Conservation (phyloP, 2,113 vertebrate species). For the Cairina moschata region DNA sequence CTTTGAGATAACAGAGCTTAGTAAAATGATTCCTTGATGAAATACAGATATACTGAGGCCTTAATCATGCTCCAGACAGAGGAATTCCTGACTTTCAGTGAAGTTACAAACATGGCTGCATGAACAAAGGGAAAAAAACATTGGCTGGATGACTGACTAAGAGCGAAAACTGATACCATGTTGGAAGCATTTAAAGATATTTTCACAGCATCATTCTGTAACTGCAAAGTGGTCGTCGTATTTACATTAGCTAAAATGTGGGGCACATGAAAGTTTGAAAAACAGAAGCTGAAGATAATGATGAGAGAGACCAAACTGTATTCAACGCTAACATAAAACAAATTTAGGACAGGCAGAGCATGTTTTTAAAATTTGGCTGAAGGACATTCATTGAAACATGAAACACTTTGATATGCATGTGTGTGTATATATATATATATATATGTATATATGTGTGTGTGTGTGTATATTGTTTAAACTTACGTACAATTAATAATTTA, state of each 20-base stretch:
- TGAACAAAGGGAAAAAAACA: constrained; percentile 29
- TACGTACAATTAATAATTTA: background rate
- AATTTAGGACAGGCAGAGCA: background rate
- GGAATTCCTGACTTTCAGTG: constrained; percentile 46
- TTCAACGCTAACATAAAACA: background rate
- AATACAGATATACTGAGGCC: background rate
- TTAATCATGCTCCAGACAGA: constrained; percentile 14
- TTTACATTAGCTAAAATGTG: background rate
- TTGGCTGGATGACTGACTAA: background rate
- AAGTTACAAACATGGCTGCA: background rate
- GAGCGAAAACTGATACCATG: background rate
- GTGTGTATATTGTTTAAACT: background rate
- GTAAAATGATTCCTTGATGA: background rate
- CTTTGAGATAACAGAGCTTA: background rate
- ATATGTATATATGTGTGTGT: background rate
- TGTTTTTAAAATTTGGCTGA: background rate
- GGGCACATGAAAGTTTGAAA: background rate
- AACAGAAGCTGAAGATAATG: background rate
- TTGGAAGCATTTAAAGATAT: constrained; percentile 1
- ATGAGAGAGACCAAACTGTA: background rate
- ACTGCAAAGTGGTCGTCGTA: background rate
- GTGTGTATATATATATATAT: no score
- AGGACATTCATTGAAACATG: background rate
- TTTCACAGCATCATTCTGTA: background rate
- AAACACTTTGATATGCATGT: background rate